These are phyloP conservation scores for Zelostemma sp. DNA, from an alignment of 1,140 invertebrate species.

Conservation along the genomic window DNA sequence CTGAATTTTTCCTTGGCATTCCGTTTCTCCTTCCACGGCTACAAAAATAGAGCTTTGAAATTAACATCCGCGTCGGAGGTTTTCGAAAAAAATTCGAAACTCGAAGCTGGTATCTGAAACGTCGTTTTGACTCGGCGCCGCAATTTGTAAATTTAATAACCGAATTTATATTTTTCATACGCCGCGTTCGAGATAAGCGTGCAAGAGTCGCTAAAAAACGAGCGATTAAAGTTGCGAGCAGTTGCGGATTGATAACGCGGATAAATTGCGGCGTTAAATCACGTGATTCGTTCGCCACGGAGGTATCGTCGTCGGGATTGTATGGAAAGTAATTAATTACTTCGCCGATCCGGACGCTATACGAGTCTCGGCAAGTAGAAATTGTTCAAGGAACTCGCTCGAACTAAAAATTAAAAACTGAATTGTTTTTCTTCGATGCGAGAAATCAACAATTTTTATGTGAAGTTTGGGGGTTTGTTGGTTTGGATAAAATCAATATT, in stretches of 20 bases:
- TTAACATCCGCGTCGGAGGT: too few species aligned
- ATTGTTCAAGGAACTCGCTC: constrained; percentile 45
- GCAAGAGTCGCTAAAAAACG: constrained; percentile 6
- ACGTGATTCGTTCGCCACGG: constrained; percentile 43
- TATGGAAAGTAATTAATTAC: constrained; percentile 53
- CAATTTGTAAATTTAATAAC: constrained; percentile 9
- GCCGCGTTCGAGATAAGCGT: constrained; percentile 6
- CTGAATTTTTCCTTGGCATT: too few species aligned
- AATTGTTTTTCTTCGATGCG: too few species aligned
- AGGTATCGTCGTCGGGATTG: constrained; percentile 43
- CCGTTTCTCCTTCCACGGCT: too few species aligned
- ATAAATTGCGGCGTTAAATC: constrained; percentile 50
- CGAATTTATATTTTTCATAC: constrained; percentile 16
- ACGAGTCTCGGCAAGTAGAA: constrained; percentile 32
- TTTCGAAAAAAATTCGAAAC: constrained; percentile 12
- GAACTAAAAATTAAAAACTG: too few species aligned
- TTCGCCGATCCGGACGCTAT: constrained; percentile 24
- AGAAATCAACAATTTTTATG: too few species aligned
- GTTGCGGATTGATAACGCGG: constrained; percentile 45
- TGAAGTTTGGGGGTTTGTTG: too few species aligned
- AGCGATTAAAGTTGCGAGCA: constrained; percentile 29
- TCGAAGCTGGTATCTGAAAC: constrained; percentile 17
- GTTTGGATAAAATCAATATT: too few species aligned
- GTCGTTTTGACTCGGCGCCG: not conserved
- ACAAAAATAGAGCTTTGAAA: too few species aligned